Base-by-base conservation (phyloP, 2,113 vertebrate genomes). In the Rhodinocichla rosea region DNA sequence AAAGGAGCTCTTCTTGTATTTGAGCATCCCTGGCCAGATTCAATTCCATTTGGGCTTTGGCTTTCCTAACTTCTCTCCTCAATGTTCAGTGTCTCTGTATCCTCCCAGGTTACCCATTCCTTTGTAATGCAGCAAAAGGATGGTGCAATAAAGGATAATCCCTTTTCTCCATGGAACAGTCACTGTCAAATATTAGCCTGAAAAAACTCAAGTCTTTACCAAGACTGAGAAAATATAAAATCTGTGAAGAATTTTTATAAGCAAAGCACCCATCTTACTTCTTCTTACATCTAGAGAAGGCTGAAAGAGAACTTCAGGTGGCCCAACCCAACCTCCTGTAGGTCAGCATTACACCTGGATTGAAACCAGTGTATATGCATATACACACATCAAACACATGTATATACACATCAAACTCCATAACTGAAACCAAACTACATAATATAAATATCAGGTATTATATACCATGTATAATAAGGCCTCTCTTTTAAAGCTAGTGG, bases 341-440 rank as follows among this genome's bases (percentile, higher is more conserved):
- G 87, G 95, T 95, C 93, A 96, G 47, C 63, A 70, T 88, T 90
- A 94, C 82, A 83, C 75, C 88, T 94, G 94, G 90, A 52, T 16
- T 77, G 53, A 96, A 95, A 96, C 91, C 95, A 90, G 26, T 90
- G 85, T 91, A 80, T 96, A 96, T 92, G 71, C 83, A 90, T 93
- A 95, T 71, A 86, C 90, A 95, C 84, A 97, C 93, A 95, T 96
- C 90, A 96, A 96, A 96, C 95, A 81, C 80, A 77, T 59, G 40
- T 83, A 93, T 95, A 92, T 86, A 81, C 75, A 95, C 90, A 88
- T 95, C 71, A 96, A 95, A 83, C 92, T 80, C 22, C 59, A 15
- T 11, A 80, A 85, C 75, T 93, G 82, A 95, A 97, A 78, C 91
- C 89, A 92, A 94, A 87, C 56, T 76, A 44, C 64, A 80, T 70